Percentiles rank a stretch among this genome's conserved stretches.
phyloP scores from a whole-genome alignment of 1,140 invertebrate genomes.

The Platyscapa corneri region DNA sequence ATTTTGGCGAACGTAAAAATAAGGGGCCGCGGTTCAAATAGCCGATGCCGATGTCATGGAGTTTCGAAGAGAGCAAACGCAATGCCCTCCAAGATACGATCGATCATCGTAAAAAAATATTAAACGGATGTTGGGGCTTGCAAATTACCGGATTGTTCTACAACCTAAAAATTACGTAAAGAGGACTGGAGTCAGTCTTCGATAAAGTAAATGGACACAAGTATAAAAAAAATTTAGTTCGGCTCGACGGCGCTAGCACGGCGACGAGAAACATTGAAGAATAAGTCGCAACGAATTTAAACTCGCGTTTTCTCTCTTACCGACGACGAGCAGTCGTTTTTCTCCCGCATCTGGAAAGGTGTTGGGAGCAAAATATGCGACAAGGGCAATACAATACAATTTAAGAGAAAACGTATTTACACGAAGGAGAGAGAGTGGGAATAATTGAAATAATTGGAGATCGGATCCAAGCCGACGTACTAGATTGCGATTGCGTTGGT shows the following conservation, averaged over 20 bases:
- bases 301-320: not conserved
- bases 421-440: conserved; percentile 32
- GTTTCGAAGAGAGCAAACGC: no score
- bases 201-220: conserved; percentile 1
- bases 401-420: conserved; percentile 54
- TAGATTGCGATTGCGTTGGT: conserved; percentile 67
- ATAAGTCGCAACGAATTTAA: not conserved
- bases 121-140: not conserved
- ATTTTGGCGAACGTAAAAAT: conserved; percentile 7
- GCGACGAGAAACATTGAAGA: not conserved
- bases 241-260: not conserved
- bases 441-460: conserved; percentile 38
- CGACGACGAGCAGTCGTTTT: conserved; percentile 50
- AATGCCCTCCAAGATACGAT: conserved; percentile 19
- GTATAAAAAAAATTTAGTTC: conserved; percentile 2
- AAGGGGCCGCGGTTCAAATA: no score
- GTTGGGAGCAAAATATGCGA: conserved; percentile 11
- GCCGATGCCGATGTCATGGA: not conserved
- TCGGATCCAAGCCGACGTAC: conserved; percentile 70
- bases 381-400: conserved; percentile 26
- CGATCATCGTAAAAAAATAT: conserved; percentile 1
- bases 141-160: conserved; percentile 8
- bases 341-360: not conserved
- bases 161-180: conserved; percentile 29
- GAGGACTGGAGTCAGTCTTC: conserved; percentile 43